phyloP scores from a whole-genome alignment of 2,797 vertebrate genomes.

The Tokudaia tokunoshimensis region DNA sequence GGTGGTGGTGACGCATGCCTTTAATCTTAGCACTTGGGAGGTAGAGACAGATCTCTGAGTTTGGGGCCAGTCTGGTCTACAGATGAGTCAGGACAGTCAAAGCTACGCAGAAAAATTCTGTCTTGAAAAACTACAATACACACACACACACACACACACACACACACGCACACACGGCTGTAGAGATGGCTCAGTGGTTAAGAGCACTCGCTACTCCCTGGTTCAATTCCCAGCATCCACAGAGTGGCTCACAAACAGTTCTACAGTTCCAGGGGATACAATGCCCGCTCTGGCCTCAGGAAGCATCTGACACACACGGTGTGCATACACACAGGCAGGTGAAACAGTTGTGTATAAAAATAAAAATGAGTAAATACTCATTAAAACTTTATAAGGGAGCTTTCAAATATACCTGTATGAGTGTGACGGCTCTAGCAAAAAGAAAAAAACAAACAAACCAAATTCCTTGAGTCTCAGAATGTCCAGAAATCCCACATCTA shows the following conservation, averaged over 20 bases:
- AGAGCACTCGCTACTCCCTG: background rate
- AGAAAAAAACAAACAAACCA: background rate
- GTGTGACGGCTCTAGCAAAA: background rate
- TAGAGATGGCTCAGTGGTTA: background rate
- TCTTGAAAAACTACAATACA: background rate
- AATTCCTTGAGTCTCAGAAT: conserved; percentile 19
- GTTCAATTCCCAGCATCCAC: background rate
- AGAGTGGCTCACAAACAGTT: background rate
- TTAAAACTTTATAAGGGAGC: background rate
- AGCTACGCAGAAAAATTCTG: background rate
- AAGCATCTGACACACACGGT: background rate
- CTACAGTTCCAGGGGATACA: background rate
- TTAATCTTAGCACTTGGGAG: background rate
- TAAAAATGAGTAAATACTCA: background rate
- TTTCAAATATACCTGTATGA: background rate
- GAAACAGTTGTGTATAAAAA: background rate
- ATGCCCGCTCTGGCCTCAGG: background rate
- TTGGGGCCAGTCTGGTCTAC: background rate
- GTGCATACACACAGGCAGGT: background rate
- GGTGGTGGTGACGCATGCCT: background rate
- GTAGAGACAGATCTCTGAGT: background rate
- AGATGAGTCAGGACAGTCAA: background rate
- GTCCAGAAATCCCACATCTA: conserved; percentile 16
- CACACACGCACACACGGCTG: no score
- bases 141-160: no score